Evolutionary conservation across 2,888 invertebrate species (phyloP), one percentile per base, ranked within the genome.

Genomic region (Auanema freiburgensis): DNA sequence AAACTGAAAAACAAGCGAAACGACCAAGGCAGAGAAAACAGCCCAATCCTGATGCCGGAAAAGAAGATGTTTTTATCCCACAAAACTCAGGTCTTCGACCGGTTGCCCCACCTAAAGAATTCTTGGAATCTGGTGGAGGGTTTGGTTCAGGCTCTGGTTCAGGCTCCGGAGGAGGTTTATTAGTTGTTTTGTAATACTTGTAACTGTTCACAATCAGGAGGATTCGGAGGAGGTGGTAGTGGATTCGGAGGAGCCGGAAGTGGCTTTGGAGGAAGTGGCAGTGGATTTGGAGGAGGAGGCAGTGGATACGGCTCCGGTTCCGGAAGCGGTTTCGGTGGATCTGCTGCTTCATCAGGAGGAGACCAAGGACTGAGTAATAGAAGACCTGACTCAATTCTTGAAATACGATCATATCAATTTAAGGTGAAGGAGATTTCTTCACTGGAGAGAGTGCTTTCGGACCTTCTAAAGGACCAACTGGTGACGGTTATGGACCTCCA

Each of bases 401-500:
- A 1, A 5, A 18, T 50, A n/a, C 16, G 52, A 24, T 18, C 14
- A n/a, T 51, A 12, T 12, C n/a, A 16, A 5, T 46, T 53, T 42
- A 56, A 61, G 63, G 51, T 18, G 79, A 75, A 58, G 71, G 65
- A 42, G 79, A 79, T 33, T 72, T 67, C 59, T 81, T 81, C 70
- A 81, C 80, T 18, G 82, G 82, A 10, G 82, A 82, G 8, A 79
- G 79, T 8, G 82, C 79, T 1, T 56, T 81, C 18, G 66, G 67
- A 6, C 77, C 80, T 1, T 83, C 81, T 5, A 70, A 68, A 18
- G 82, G 82, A 41, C 82, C 82, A 23, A 78, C 77, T 16, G 82
- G 82, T 41, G 82, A 82, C 63, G 82, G 82, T 18, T 82, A 80
- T 51, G 81, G 80, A 50, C 79, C 81, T 12, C 69, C 80, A 46